A percentile compares a stretch with the other conserved stretches of the same genome.
Conservation (phyloP, 2,888 invertebrate genomes). For the Coelinius sp. region DNA sequence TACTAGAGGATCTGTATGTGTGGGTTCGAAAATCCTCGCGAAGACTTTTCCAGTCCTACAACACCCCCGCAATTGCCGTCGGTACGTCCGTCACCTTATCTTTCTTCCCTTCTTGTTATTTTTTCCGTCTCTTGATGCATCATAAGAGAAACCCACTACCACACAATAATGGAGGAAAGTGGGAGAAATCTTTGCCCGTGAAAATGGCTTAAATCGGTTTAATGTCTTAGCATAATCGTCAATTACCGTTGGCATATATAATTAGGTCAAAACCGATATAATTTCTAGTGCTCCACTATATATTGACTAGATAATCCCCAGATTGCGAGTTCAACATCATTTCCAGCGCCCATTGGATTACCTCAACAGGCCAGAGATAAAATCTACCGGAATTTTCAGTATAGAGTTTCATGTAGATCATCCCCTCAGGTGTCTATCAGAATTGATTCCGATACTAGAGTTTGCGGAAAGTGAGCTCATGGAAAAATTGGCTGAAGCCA, state of each 20-base stretch:
- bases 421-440: neutral
- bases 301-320: too few relatives aligned
- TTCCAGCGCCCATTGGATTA: neutral
- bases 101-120: neutral
- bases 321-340: neutral
- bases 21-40: neutral
- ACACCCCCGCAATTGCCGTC: constrained; percentile 3
- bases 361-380: too few relatives aligned
- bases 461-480: neutral
- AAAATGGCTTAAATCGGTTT: too few relatives aligned
- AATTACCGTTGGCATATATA: too few relatives aligned
- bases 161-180: neutral
- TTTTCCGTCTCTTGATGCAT: neutral
- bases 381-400: neutral
- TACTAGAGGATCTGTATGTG: neutral
- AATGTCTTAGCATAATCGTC: too few relatives aligned
- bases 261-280: too few relatives aligned
- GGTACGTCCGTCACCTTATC: constrained; percentile 35
- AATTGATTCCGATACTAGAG: neutral
- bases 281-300: neutral
- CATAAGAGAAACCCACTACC: neutral
- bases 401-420: neutral
- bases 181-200: too few relatives aligned
- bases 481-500: neutral
- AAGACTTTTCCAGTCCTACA: constrained; percentile 15